Evolutionary conservation across 53 echinoderm and acorn worm species (phyloP).

Genomic region (Actinopyga echinites): DNA sequence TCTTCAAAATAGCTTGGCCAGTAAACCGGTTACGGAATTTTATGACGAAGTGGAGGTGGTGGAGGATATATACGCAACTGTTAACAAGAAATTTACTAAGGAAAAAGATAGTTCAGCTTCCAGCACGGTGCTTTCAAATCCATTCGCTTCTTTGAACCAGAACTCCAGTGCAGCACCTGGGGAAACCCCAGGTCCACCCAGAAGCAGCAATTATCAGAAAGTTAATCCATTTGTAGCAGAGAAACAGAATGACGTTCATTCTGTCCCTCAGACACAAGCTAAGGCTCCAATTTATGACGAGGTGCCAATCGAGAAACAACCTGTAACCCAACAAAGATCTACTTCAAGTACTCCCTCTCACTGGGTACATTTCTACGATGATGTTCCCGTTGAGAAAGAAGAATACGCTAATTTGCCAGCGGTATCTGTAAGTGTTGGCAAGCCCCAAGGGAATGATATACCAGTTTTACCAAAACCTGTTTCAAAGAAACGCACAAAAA

Average conservation of each 20-base stretch:
- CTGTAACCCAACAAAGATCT: not conserved
- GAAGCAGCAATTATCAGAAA: not conserved
- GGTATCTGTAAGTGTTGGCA: no score
- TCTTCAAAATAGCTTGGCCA: no score
- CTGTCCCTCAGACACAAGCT: no score
- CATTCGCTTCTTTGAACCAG: slow-evolving; percentile 3
- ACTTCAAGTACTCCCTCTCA: slow-evolving; percentile 19
- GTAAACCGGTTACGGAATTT: not conserved
- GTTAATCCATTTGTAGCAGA: slow-evolving; percentile 19
- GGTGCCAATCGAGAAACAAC: not conserved
- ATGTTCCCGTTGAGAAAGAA: slow-evolving; percentile 67
- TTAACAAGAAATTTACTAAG: not conserved
- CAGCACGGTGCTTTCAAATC: slow-evolving; percentile 9
- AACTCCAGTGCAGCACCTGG: not conserved
- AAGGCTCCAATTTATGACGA: slow-evolving; percentile 5
- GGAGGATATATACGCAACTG: slow-evolving; percentile 7
- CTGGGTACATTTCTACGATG: slow-evolving; percentile 94
- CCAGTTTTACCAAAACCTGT: slow-evolving; percentile 38
- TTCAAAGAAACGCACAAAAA: slow-evolving; percentile 22
- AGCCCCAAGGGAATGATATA: not conserved
- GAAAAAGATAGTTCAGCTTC: not conserved
- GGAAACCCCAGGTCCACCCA: not conserved
- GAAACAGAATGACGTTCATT: no score
- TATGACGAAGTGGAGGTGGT: slow-evolving; percentile 35
- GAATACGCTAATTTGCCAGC: not conserved